A percentile compares a stretch with the other conserved stretches of the same genome.
Conservation (phyloP, 53 echinoderm and acorn worm genomes). For the Stichopus horrens region DNA sequence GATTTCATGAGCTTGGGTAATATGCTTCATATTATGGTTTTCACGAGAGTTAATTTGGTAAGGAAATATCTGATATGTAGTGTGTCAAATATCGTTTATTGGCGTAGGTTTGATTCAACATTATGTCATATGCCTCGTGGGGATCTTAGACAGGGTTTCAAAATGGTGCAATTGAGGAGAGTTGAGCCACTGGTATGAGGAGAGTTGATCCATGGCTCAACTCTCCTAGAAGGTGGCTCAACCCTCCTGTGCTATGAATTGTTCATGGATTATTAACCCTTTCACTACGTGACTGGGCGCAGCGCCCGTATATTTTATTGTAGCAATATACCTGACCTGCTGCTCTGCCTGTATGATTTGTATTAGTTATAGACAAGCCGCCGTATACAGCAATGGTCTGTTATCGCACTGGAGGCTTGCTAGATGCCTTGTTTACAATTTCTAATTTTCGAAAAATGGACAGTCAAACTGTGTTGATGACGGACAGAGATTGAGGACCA, state of each 20-base stretch:
- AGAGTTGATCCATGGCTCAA: constrained; percentile 60
- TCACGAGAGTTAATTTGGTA: constrained; percentile 42
- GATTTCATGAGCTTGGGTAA: constrained; percentile 50
- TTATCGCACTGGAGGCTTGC: no score
- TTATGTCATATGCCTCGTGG: background rate
- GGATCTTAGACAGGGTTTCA: constrained; percentile 47
- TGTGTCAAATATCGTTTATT: background rate
- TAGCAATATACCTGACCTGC: no score
- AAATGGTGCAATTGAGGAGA: constrained; percentile 58
- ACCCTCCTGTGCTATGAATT: constrained; percentile 28
- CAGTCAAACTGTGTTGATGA: no score
- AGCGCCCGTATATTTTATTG: no score
- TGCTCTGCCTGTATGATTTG: no score
- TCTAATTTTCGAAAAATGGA: no score
- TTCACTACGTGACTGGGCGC: no score
- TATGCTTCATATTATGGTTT: constrained; percentile 41
- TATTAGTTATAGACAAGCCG: no score
- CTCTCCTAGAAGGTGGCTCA: constrained; percentile 12
- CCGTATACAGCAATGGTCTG: no score
- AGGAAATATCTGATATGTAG: background rate
- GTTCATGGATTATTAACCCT: background rate
- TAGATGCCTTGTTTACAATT: no score
- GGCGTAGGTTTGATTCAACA: background rate
- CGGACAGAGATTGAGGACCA: no score
- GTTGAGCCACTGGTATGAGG: constrained; percentile 60